Base-by-base conservation (phyloP, 1,140 invertebrate genomes). In the Pogonognathellus flavescens region DNA sequence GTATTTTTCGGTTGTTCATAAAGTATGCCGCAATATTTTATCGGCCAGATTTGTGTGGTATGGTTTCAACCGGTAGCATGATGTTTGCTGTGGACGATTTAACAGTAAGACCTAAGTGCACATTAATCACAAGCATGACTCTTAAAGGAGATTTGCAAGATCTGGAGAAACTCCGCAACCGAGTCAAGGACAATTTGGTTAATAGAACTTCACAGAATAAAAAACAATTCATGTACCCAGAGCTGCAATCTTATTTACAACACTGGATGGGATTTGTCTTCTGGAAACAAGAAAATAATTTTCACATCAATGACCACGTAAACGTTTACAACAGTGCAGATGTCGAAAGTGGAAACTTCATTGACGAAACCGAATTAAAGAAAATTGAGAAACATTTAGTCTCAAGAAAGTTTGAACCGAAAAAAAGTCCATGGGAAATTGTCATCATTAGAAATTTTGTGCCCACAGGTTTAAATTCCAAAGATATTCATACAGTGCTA, bases 181-280 rank as follows among this genome's bases (percentile, higher is more conserved):
- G 11, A 9, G 53, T 57, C 3, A 13, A 4, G n/a, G 53, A 57
- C 1, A 57, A 57, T 14, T n/a, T 57, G 53, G 10, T 57, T 14
- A n/a, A 57, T 57, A n/a, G 11, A 57, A 57, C 11, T 9, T 14
- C 53, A 13, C 53, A 14, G n/a, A 57, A n/a, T 9, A 57, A 2
- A 57, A n/a, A n/a, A 3, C 9, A 10, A 5, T n/a, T 57, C 3
- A 13, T 57, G 11, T 57, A 14, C n/a, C 53, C 53, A n/a, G 53
- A 57, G n/a, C n/a, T 57, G 11, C 53, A 10, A 57, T n/a, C 11
- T 4, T n/a, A 57, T 3, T n/a, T 57, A 13, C 11, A 14, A 14
- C 53, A 57, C 9, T 57, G 53, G 53, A 57, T 57, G 53, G 53
- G 53, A 57, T 57, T 57, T 57, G n/a, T 57, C 53, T 57, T 57